Evolutionary conservation across 1,140 invertebrate genomes (phyloP).

Genomic region (Pissodes strobi): DNA sequence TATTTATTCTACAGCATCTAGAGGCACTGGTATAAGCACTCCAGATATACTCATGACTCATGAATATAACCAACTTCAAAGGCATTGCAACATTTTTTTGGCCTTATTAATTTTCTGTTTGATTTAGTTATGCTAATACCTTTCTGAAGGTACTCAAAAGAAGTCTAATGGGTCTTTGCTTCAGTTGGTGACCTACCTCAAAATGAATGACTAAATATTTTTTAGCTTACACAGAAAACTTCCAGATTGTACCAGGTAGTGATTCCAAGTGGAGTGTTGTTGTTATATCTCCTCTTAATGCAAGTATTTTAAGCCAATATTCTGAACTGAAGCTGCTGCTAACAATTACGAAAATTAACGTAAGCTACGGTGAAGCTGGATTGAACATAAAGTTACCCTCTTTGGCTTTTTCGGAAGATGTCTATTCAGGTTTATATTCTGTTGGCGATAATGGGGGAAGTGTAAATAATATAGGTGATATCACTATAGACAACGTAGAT

Average conservation of each 20-base stretch:
- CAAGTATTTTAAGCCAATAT: slow-evolving; percentile 3
- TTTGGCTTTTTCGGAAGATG: not conserved
- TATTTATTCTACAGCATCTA: too few relatives aligned
- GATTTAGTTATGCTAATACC: too few relatives aligned
- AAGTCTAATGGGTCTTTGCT: too few relatives aligned
- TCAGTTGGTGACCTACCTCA: too few relatives aligned
- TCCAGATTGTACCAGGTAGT: not conserved
- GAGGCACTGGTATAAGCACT: too few relatives aligned
- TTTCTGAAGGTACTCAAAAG: too few relatives aligned
- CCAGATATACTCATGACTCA: too few relatives aligned
- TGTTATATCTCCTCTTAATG: not conserved
- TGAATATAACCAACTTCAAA: too few relatives aligned
- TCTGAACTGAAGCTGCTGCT: slow-evolving; percentile 1
- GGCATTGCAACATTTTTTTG: too few relatives aligned
- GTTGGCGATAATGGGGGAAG: not conserved
- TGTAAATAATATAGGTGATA: not conserved
- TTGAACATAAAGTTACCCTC: slow-evolving; percentile 15
- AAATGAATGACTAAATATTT: too few relatives aligned
- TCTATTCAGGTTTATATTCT: not conserved
- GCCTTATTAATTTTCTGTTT: too few relatives aligned
- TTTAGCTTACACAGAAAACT: slow-evolving; percentile 2
- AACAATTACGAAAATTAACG: slow-evolving; percentile 2
- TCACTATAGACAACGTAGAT: not conserved
- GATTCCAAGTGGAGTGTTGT: not conserved
- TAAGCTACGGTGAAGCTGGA: slow-evolving; percentile 8